Evolutionary conservation across 2,113 vertebrate species (phyloP), one percentile per base, ranked within the genome.

Genomic region (Epinephelus lanceolatus): DNA sequence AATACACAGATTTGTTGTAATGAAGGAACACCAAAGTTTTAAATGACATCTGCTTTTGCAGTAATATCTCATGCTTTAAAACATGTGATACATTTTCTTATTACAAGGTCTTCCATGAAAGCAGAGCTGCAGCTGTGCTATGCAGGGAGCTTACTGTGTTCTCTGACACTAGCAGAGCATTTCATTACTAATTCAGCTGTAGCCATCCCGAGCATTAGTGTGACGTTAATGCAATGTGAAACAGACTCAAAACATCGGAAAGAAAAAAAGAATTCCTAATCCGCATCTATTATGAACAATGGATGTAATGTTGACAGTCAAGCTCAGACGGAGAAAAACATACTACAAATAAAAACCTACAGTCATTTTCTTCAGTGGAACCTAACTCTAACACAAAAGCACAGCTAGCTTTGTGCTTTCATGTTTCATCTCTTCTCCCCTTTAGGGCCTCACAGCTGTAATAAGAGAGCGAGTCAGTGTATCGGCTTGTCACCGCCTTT

Each of bases 101-200:
- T 91, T 78, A 70, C 80, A 79, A 75, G 67, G 59, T 85, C 76
- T 77, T 73, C 57, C 52, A 83, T 87, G 71, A 88, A 88, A 89
- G 87, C 86, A 65, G 81, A 84, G 84, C 87, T 86, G 79, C 85
- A 89, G 84, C 85, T 83, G 86, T 74, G 87, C 79, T 33, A 74
- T 80, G 56, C 83, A 70, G 71, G 59, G 62, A 80, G 80, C 82
- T 65, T 33, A 65, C 81, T 74, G 87, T 57, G 74, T 81, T 84
- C 80, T 89, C 88, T 86, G 78, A 88, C 25, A 74, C 89, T 85
- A 86, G 69, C 88, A 89, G 92, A 85, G 88, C 88, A 77, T 90
- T 93, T 93, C 94, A 95, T 95, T 88, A 95, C 94, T 95, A 93
- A 95, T 95, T 95, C 91, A 95, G 88, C 86, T 72, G 81, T 52